Evolutionary conservation across 2,888 invertebrate species (phyloP).

Genomic region (Dichetophora obliterata): DNA sequence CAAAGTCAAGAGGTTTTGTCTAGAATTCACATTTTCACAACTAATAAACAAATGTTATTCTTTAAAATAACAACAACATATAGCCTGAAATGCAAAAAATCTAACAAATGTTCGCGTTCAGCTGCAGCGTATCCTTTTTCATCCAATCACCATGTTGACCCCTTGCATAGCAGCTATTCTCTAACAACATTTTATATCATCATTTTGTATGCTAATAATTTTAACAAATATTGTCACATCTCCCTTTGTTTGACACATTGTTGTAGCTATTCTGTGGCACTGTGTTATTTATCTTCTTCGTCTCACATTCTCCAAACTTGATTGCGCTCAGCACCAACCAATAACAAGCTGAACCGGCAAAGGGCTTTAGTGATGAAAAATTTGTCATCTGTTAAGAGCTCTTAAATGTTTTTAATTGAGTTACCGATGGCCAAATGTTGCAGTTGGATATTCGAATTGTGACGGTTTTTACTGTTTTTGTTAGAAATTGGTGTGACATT

Average conservation of each 20-base stretch:
- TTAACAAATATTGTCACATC: not conserved
- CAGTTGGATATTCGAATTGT: constrained; percentile 7
- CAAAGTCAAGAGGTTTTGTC: constrained; percentile 66
- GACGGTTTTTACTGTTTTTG: not conserved
- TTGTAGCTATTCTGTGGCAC: not conserved
- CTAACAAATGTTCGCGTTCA: not conserved
- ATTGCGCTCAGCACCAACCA: not conserved
- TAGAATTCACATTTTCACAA: constrained; percentile 59
- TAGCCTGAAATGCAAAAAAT: not conserved
- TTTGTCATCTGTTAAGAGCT: constrained; percentile 19
- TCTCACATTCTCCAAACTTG: not conserved
- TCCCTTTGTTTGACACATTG: not conserved
- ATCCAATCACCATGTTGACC: constrained; percentile 58
- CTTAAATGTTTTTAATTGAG: constrained; percentile 22
- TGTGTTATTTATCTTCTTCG: too few relatives aligned
- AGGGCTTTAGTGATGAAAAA: not conserved
- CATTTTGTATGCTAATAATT: constrained; percentile 54
- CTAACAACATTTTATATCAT: constrained; percentile 56
- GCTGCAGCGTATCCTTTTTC: constrained; percentile 20
- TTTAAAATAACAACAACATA: not conserved
- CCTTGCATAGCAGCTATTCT: constrained; percentile 49
- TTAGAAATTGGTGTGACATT: not conserved
- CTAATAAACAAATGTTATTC: constrained; percentile 41
- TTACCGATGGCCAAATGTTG: not conserved
- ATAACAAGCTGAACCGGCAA: not conserved